Conservation (phyloP, 2,888 invertebrate genomes). For the Aquatica leii region DNA sequence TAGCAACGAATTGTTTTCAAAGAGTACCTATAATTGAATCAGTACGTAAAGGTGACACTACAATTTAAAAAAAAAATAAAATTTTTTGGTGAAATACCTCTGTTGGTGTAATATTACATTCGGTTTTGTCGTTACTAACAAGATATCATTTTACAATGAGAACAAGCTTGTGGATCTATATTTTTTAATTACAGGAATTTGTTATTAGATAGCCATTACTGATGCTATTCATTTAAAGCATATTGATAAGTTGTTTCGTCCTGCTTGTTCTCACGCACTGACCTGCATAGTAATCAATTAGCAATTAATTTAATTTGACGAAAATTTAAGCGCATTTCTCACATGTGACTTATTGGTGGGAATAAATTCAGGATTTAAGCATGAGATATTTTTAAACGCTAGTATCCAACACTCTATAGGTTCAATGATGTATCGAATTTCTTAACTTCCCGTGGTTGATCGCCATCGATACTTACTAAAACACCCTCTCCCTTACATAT, state of each 20-base stretch:
- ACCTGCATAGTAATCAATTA: neutral
- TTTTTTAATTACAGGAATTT: conserved; percentile 17
- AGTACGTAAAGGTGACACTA: too few species aligned
- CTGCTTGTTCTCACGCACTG: neutral
- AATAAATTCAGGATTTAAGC: conserved; percentile 22
- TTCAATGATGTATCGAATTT: conserved; percentile 34
- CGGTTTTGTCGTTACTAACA: conserved; percentile 31
- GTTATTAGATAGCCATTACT: conserved; percentile 19
- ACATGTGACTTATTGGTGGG: conserved; percentile 9
- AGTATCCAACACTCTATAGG: conserved; percentile 13
- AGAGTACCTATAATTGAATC: neutral
- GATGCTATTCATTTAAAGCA: neutral
- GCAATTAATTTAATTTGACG: neutral
- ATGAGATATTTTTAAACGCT: conserved; percentile 17
- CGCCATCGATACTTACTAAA: conserved; percentile 40
- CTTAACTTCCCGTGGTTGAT: conserved; percentile 40
- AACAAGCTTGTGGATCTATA: conserved; percentile 28
- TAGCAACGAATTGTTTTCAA: conserved; percentile 24
- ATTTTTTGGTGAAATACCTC: conserved; percentile 39
- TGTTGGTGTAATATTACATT: conserved; percentile 30
- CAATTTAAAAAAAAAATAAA: conserved; percentile 23
- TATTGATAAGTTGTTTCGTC: neutral
- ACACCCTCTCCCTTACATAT: conserved; percentile 40
- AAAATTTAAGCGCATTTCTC: neutral
- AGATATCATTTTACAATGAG: conserved; percentile 39